Evolutionary conservation across 2,797 vertebrate genomes (phyloP).

Genomic region (Triplophysa yarkandensis): DNA sequence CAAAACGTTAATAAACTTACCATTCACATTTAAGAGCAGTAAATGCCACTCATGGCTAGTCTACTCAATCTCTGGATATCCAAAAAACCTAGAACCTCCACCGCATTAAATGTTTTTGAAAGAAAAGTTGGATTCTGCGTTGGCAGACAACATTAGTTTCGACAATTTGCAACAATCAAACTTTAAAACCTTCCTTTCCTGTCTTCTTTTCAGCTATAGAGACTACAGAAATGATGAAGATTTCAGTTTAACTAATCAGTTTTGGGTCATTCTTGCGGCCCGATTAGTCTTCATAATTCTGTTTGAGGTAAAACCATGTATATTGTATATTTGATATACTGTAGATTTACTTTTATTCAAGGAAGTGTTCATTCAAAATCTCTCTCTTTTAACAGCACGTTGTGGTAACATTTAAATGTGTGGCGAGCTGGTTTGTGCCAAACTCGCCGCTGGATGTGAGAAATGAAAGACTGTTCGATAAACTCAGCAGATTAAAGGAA

Average conservation of each 20-base stretch:
- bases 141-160: too few species aligned
- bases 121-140: too few species aligned
- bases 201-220: constrained; percentile 67
- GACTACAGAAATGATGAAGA: constrained; percentile 83
- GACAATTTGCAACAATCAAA: too few species aligned
- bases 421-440: constrained; percentile 90
- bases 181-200: background rate
- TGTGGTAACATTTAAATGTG: constrained; percentile 86
- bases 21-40: too few species aligned
- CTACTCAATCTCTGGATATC: too few species aligned
- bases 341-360: too few species aligned
- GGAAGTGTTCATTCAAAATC: too few species aligned
- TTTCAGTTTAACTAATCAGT: constrained; percentile 81
- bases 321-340: background rate
- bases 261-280: constrained; percentile 89
- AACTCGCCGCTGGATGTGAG: constrained; percentile 82
- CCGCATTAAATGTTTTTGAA: too few species aligned
- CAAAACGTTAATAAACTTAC: too few species aligned
- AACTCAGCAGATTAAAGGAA: constrained; percentile 70
- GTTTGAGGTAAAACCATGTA: constrained; percentile 81
- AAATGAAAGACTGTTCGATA: constrained; percentile 78
- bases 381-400: constrained; percentile 78
- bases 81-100: too few species aligned
- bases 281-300: constrained; percentile 90
- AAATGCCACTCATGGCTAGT: too few species aligned